These are phyloP conservation scores for Limnodromus scolopaceus DNA, from an alignment of 2,797 vertebrate species.

Conservation along the genomic window DNA sequence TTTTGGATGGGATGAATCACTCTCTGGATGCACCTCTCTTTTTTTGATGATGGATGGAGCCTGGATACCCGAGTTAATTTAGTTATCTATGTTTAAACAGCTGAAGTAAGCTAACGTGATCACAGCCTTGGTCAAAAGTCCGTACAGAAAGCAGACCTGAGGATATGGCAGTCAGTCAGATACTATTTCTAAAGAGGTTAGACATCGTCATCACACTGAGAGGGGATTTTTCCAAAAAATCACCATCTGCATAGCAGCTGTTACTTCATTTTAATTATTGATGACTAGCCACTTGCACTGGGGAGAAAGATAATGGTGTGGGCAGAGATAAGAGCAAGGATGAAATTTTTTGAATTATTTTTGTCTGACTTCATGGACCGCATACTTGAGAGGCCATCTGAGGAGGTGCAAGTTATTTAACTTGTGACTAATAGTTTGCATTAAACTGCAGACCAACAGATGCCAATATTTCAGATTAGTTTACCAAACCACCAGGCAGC, in stretches of 20 bases:
- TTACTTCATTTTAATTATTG: conserved; percentile 3
- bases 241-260: conserved; percentile 35
- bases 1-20: not conserved
- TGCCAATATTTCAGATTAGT: not conserved
- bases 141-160: not conserved
- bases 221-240: not conserved
- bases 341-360: not conserved
- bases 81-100: not conserved
- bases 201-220: not conserved
- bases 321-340: not conserved
- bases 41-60: not conserved
- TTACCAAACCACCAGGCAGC: not conserved
- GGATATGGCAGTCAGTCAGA: not conserved
- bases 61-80: not conserved
- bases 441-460: not conserved
- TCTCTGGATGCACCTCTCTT: not conserved
- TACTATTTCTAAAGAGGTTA: not conserved
- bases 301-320: not conserved
- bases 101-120: not conserved
- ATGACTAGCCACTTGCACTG: not conserved
- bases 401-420: not conserved
- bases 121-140: not conserved
- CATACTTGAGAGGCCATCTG: not conserved
- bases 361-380: not conserved
- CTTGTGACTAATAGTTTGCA: not conserved